Conservation (phyloP, 1,140 invertebrate genomes). For the Nautilus pompilius region DNA sequence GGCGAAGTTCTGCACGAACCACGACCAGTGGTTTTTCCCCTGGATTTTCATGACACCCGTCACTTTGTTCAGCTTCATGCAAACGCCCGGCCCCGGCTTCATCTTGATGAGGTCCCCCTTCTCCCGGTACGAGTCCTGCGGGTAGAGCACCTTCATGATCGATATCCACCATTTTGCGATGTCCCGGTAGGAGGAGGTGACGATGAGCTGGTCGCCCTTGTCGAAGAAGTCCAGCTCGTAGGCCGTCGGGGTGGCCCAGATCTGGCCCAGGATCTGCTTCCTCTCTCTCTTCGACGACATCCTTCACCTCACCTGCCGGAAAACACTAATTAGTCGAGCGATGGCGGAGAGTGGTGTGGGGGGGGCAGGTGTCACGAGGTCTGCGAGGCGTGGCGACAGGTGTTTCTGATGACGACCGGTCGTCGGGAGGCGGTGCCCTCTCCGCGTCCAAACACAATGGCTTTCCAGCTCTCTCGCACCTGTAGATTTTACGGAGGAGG, state of each 20-base stretch:
- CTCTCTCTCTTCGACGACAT: conserved; percentile 46
- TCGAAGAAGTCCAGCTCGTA: conserved; percentile 47
- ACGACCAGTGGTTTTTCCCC: conserved; percentile 43
- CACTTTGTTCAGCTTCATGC: conserved; percentile 40
- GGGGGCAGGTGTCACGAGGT: too few relatives aligned
- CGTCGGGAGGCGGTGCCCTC: too few relatives aligned
- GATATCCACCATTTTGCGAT: conserved; percentile 38
- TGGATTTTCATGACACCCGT: conserved; percentile 33
- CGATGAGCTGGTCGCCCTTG: conserved; percentile 42
- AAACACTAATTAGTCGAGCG: too few relatives aligned
- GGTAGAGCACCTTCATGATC: conserved; percentile 36
- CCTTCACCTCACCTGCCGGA: too few relatives aligned
- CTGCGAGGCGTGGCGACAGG: too few relatives aligned
- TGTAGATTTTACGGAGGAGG: too few relatives aligned
- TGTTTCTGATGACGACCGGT: too few relatives aligned
- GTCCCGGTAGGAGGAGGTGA: conserved; percentile 32
- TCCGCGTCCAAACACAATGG: too few relatives aligned
- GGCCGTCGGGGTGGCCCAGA: conserved; percentile 44
- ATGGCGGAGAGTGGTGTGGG: too few relatives aligned
- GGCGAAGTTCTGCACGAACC: conserved; percentile 45
- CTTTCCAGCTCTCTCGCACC: too few relatives aligned
- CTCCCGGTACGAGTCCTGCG: conserved; percentile 39
- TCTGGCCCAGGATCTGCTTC: conserved; percentile 29
- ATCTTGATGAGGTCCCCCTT: conserved; percentile 44
- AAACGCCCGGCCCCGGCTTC: conserved; percentile 34